Conservation (phyloP, 2,113 vertebrate species). For the Pelecanoides urinatrix region DNA sequence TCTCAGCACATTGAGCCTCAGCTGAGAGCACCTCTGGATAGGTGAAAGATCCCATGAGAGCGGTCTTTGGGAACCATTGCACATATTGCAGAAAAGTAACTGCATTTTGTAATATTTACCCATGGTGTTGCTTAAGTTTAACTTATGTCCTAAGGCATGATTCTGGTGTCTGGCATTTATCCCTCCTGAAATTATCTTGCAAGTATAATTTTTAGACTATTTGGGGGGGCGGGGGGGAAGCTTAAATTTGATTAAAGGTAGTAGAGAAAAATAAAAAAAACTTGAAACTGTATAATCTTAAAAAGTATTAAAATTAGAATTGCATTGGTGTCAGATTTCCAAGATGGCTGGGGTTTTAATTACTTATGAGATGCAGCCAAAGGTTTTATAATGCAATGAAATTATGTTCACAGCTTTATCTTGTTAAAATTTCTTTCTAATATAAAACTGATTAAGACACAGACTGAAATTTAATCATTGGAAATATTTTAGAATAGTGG, state of each 20-base stretch:
- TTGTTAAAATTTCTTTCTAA: slow-evolving; percentile 20
- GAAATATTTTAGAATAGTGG: not conserved
- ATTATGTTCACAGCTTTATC: slow-evolving; percentile 5
- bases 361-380: slow-evolving; percentile 1
- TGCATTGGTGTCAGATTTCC: slow-evolving; percentile 1
- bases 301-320: not conserved
- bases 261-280: not conserved
- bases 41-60: not conserved
- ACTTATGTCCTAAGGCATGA: not conserved
- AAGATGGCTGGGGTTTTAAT: slow-evolving; percentile 16
- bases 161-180: not conserved
- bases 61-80: not conserved
- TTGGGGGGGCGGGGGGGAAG: not conserved
- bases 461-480: slow-evolving; percentile 13
- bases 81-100: not conserved
- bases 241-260: not conserved
- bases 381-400: slow-evolving; percentile 11
- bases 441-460: slow-evolving; percentile 35
- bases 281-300: not conserved
- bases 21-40: not conserved
- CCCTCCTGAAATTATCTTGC: not conserved
- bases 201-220: not conserved
- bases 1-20: not conserved
- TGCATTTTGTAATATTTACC: not conserved
- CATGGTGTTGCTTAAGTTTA: not conserved